Conservation (phyloP, 2,113 vertebrate genomes). For the Ploceus nigricollis region DNA sequence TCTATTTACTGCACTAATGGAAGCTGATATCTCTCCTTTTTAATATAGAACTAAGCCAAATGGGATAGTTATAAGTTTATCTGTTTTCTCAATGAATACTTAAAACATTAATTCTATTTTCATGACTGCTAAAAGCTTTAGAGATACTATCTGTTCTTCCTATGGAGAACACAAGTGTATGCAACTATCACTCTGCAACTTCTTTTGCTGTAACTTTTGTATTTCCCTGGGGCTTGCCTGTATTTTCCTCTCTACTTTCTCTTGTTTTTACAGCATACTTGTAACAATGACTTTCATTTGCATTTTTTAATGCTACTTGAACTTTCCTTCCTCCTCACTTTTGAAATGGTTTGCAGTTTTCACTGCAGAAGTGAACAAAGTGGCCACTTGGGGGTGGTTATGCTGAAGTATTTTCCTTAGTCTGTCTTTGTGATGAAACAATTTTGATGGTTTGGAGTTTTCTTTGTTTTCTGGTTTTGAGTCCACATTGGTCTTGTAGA, state of each 20-base stretch:
- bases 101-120: not conserved
- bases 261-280: not conserved
- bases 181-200: not conserved
- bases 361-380: not conserved
- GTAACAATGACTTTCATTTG: not conserved
- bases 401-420: not conserved
- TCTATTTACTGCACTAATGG: not conserved
- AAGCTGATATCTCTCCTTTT: not conserved
- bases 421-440: not conserved
- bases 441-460: not conserved
- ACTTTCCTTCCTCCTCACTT: not conserved
- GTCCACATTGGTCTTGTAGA: not conserved
- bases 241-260: not conserved
- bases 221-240: not conserved
- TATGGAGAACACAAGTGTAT: not conserved
- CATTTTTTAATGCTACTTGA: not conserved
- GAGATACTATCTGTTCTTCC: not conserved
- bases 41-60: not conserved
- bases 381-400: not conserved
- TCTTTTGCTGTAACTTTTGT: not conserved
- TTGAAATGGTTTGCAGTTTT: not conserved
- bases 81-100: not conserved
- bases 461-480: not conserved
- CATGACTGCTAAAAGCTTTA: not conserved
- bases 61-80: not conserved